phyloP scores from a whole-genome alignment of 2,888 invertebrate species.

The Amblyteles armatorius region DNA sequence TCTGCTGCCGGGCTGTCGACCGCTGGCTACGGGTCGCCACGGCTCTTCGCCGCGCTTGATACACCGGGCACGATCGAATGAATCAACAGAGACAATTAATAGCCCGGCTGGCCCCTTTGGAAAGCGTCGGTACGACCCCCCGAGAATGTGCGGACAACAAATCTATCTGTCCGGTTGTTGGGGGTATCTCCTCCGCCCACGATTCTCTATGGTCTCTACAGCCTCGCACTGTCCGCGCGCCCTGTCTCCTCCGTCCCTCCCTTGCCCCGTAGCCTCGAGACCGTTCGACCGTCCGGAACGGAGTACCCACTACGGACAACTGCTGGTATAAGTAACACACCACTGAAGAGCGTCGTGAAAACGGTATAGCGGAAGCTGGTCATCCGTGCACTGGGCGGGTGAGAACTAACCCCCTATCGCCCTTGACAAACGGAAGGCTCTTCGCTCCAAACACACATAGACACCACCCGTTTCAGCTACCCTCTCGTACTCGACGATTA shows the following conservation, averaged over 20 bases:
- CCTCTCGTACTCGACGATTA: conserved; percentile 44
- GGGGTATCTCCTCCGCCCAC: conserved; percentile 66
- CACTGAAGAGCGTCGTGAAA: conserved; percentile 34
- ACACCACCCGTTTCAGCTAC: conserved; percentile 2
- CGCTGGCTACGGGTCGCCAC: conserved; percentile 56
- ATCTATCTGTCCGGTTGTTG: conserved; percentile 77
- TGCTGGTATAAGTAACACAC: conserved; percentile 10
- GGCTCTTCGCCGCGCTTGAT: conserved; percentile 72
- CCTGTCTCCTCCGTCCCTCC: conserved; percentile 15
- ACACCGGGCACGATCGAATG: conserved; percentile 83
- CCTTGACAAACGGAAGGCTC: conserved; percentile 41
- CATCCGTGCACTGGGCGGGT: conserved; percentile 53
- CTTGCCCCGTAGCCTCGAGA: conserved; percentile 26
- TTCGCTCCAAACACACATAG: conserved; percentile 40
- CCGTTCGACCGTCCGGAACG: conserved; percentile 56
- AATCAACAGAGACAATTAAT: conserved; percentile 84
- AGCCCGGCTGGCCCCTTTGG: conserved; percentile 79
- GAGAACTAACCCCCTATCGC: conserved; percentile 57
- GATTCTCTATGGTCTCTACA: conserved; percentile 31
- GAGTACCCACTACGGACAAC: conserved; percentile 40
- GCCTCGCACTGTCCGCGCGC: not conserved
- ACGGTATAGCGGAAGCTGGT: conserved; percentile 26
- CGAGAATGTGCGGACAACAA: conserved; percentile 79
- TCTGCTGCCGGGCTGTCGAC: conserved; percentile 38
- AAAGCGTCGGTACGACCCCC: conserved; percentile 76